phyloP scores from a whole-genome alignment of 2,113 vertebrate genomes.

The Eira barbara region DNA sequence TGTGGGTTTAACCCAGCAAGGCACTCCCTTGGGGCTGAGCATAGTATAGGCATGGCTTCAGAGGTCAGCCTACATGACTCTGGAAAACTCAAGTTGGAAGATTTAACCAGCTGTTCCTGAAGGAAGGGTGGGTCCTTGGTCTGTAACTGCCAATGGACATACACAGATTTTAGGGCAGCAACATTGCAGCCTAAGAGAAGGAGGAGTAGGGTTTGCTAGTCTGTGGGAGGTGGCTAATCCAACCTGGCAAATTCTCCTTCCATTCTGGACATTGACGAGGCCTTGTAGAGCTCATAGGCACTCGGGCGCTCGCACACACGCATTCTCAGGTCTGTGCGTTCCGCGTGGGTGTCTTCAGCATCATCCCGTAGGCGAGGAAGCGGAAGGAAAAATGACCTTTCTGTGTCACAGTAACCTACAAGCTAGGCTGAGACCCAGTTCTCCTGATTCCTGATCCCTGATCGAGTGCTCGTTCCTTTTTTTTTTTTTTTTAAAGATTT shows the following conservation, averaged over 20 bases:
- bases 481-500: too few relatives aligned
- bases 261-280: background rate
- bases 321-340: background rate
- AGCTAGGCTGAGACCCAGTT: background rate
- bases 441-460: background rate
- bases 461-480: background rate
- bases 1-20: background rate
- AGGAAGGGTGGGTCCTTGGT: background rate
- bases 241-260: background rate
- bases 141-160: background rate
- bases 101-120: background rate
- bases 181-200: background rate
- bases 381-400: background rate
- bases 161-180: background rate
- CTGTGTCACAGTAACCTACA: background rate
- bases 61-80: background rate
- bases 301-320: background rate
- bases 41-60: background rate
- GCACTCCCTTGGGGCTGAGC: background rate
- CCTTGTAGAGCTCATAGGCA: background rate
- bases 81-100: background rate
- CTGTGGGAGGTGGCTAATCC: background rate
- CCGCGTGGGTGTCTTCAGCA: accelerated
- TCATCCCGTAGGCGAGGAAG: background rate
- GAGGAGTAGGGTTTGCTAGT: background rate